Conservation (phyloP, 2,113 vertebrate genomes). For the Rhagologus leucostigma region DNA sequence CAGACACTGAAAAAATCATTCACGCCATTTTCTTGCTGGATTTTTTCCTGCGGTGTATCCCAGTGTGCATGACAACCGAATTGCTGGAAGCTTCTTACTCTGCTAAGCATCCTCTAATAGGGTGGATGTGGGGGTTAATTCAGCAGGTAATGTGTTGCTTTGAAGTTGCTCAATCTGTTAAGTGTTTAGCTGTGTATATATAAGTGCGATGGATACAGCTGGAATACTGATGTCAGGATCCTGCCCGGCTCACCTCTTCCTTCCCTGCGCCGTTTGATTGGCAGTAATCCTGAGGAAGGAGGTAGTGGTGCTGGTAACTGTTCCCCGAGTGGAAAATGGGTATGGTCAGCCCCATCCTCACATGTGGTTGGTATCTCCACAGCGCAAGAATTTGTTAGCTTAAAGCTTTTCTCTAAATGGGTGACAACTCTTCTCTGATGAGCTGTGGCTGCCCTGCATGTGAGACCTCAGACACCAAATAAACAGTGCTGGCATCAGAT, state of each 20-base stretch:
- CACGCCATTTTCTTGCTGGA: not conserved
- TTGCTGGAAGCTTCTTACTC: not conserved
- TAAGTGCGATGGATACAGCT: not conserved
- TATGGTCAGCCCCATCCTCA: not conserved
- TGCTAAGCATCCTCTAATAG: not conserved
- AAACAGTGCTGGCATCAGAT: constrained; percentile 64
- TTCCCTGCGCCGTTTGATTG: not conserved
- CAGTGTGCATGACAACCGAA: not conserved
- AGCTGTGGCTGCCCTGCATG: constrained; percentile 46
- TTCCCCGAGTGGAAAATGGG: constrained; percentile 3
- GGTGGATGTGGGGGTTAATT: not conserved
- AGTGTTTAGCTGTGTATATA: not conserved
- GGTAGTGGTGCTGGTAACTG: not conserved
- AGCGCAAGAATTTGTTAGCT: not conserved
- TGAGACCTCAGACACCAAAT: constrained; percentile 61
- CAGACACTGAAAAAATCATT: not conserved
- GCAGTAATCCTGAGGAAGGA: not conserved
- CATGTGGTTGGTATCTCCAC: not conserved
- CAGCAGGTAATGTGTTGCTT: not conserved
- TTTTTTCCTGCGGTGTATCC: not conserved
- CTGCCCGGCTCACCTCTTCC: not conserved
- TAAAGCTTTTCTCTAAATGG: constrained; percentile 31
- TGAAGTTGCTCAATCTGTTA: not conserved
- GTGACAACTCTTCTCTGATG: constrained; percentile 57
- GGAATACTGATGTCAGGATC: not conserved